phyloP scores from a whole-genome alignment of 2,888 invertebrate genomes.

The Petrophora chlorosata region DNA sequence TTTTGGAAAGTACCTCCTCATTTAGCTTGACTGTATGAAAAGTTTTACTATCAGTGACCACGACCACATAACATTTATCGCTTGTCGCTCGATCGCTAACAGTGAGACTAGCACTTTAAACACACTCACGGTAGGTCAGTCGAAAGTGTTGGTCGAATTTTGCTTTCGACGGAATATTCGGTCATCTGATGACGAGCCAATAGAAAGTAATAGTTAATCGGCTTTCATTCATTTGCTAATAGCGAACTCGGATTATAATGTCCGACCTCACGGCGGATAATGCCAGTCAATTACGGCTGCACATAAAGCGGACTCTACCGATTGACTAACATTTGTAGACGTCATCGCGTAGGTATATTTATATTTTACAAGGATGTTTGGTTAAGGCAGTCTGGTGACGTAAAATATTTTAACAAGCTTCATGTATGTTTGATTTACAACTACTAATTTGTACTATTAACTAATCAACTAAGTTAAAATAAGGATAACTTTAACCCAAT shows the following conservation, averaged over 20 bases:
- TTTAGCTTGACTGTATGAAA: no score
- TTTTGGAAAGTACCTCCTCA: no score
- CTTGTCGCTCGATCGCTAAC: background rate
- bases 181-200: constrained; percentile 57
- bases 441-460: background rate
- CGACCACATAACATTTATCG: background rate
- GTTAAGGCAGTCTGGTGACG: constrained; percentile 1
- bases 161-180: constrained; percentile 73
- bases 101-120: constrained; percentile 35
- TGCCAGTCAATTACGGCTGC: background rate
- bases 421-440: background rate
- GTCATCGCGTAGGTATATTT: constrained; percentile 8
- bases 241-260: background rate
- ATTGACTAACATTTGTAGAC: constrained; percentile 12
- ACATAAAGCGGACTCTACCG: background rate
- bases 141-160: constrained; percentile 79
- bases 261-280: background rate
- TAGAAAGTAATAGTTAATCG: constrained; percentile 75
- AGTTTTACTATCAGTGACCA: no score
- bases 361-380: constrained; percentile 26
- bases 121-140: constrained; percentile 62
- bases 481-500: no score
- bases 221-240: constrained; percentile 46
- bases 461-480: no score
- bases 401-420: constrained; percentile 1